A percentile compares a stretch with the other conserved stretches of the same genome.
phyloP scores from a whole-genome alignment of 2,888 invertebrate species.

The Pterostichus madidus region DNA sequence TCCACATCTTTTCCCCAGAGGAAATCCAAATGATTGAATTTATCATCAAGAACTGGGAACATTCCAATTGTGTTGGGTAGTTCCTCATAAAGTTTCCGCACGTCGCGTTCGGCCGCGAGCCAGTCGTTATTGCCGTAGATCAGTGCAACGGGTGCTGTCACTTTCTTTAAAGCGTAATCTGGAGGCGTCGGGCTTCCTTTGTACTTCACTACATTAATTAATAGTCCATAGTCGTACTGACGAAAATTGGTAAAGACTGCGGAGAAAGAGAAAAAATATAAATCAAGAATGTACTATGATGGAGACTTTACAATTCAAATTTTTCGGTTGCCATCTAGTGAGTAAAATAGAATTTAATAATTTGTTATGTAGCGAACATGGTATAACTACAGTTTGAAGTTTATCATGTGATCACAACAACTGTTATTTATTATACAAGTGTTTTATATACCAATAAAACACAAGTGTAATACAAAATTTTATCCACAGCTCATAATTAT shows the following conservation, averaged over 20 bases:
- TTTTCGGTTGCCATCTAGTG: too few species aligned
- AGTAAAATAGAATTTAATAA: too few species aligned
- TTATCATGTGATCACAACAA: too few species aligned
- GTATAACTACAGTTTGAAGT: too few species aligned
- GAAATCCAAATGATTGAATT: constrained; percentile 81
- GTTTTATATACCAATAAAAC: too few species aligned
- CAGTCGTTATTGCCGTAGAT: constrained; percentile 79
- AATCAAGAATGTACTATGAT: too few species aligned
- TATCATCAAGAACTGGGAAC: constrained; percentile 77
- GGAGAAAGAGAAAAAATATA: too few species aligned
- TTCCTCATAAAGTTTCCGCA: constrained; percentile 75
- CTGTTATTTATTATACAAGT: too few species aligned
- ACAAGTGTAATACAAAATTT: too few species aligned
- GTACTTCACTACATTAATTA: constrained; percentile 72
- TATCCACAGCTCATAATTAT: too few species aligned
- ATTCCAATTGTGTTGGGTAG: constrained; percentile 77
- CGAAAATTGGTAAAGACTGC: constrained; percentile 75
- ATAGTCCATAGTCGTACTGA: constrained; percentile 80
- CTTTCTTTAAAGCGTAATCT: constrained; percentile 75
- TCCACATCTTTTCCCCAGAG: constrained; percentile 78
- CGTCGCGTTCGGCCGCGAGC: constrained; percentile 77
- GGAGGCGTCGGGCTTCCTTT: constrained; percentile 75
- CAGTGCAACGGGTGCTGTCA: constrained; percentile 77
- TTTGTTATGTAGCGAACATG: too few species aligned
- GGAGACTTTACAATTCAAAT: too few species aligned